Base-by-base conservation (phyloP, 2,888 invertebrate species). In the Pediacus dermestoides region DNA sequence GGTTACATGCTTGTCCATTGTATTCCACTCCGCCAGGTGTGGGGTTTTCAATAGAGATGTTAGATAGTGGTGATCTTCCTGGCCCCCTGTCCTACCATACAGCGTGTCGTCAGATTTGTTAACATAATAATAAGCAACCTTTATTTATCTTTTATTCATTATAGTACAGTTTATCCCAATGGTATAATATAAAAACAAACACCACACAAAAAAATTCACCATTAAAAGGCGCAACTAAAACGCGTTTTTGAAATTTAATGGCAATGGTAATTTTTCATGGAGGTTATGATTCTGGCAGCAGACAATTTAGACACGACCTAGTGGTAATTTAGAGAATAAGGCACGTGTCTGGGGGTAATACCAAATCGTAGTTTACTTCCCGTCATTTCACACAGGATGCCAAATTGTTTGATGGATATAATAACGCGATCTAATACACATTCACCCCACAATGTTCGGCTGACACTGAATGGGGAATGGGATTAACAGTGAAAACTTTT, bases 221-320 rank as follows among this genome's bases (percentile, higher is more conserved):
- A n/a, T n/a, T n/a, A n/a, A n/a, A n/a, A n/a, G n/a, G n/a, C n/a
- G n/a, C n/a, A n/a, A n/a, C n/a, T n/a, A n/a, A n/a, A n/a, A n/a
- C n/a, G n/a, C n/a, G n/a, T n/a, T n/a, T n/a, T n/a, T n/a, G n/a
- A n/a, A n/a, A n/a, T n/a, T n/a, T n/a, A n/a, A n/a, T n/a, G n/a
- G n/a, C 42, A 37, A 41, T 54, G 52, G 54, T 55, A 60, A 64
- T 65, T 62, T 64, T 65, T 65, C 64, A 64, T 52, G 56, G 58
- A 60, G 59, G 58, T 61, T 59, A 59, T 61, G 63, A 60, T 58
- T 62, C 55, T 61, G 61, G 62, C 60, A 61, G 61, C 54, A 53
- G 57, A 60, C 63, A 63, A 64, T 63, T 60, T 59, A 50, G 53
- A 47, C 46, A 42, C 51, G 47, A 58, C 55, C 57, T 58, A 54